Evolutionary conservation across 53 echinoderm and acorn worm species (phyloP), one percentile per base, ranked within the genome.

Genomic region (Hippasteria phrygiana): DNA sequence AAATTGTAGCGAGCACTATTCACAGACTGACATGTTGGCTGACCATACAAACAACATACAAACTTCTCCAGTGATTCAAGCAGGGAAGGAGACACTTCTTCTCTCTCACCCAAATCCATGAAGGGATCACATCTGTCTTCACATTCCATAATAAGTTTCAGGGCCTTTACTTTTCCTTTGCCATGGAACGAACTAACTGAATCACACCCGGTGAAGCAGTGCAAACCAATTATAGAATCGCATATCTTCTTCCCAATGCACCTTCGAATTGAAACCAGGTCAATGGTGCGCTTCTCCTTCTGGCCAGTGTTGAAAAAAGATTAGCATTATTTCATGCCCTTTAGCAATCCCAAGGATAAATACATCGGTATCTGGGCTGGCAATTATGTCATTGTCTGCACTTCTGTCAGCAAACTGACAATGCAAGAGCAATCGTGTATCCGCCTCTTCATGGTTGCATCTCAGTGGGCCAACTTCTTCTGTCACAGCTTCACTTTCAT

Each of bases 201-300:
- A 53, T 90, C 93, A 71, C 93, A 90, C 18, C 90, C 93, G 4
- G 93, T 87, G 55, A 93, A 87, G 18, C 87, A 67, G 28, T 91
- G 93, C 20, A 93, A 74, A 74, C 43, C 74, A 43, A 74, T 46
- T 20, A 74, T 11, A 22, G 27, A 2, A 39, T 74, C 42, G 29
- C 42, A 40, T 26, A 40, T 45, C 42, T 0, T 5, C 8, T 74
- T n/a, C 74, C 46, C 39, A 43, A 22, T 74, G 74, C 39, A 40
- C 42, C 46, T 18, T 42, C 26, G 47, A 7, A 74, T 12, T 17
- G n/a, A 18, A 18, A 41, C 43, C 29, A 46, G 43, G 74, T 74
- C 42, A 22, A 46, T 35, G 18, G 42, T 74, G 2, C 47, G 39
- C 46, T 74, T 74, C 24, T 40, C 43, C 74, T n/a, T 46, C 45